These are phyloP conservation scores for Dicrostonyx torquatus DNA, from an alignment of 2,797 vertebrate genomes.

Conservation along the genomic window DNA sequence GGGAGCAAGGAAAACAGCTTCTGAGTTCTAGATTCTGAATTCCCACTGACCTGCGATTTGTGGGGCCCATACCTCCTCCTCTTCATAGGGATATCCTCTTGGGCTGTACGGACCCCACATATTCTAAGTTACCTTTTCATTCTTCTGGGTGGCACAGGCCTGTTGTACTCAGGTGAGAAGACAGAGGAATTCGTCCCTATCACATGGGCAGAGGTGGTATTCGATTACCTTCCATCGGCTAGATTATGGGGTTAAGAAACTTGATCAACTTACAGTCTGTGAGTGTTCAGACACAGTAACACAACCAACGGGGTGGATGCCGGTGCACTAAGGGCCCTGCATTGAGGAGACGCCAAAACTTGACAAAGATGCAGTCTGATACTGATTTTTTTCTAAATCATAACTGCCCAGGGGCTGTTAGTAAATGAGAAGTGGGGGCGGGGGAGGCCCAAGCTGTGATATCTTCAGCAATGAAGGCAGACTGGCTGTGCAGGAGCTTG, in stretches of 20 bases:
- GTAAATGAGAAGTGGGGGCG: neutral
- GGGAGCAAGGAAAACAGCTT: neutral
- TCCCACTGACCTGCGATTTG: slow-evolving; percentile 78
- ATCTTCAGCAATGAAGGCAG: neutral
- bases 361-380: neutral
- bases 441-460: neutral
- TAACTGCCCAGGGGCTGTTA: neutral
- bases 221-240: slow-evolving; percentile 65
- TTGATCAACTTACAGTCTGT: slow-evolving; percentile 63
- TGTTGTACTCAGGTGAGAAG: slow-evolving; percentile 73
- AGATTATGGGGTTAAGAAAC: slow-evolving; percentile 60
- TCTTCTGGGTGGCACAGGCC: slow-evolving; percentile 70
- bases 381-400: neutral
- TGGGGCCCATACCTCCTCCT: slow-evolving; percentile 75
- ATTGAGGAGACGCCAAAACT: neutral
- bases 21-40: neutral
- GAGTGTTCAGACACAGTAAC: neutral
- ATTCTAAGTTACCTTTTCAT: slow-evolving; percentile 78
- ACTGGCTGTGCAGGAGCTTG: neutral
- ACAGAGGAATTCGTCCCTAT: slow-evolving; percentile 65
- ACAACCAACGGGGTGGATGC: slow-evolving; percentile 45
- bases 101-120: slow-evolving; percentile 78
- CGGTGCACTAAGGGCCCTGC: neutral
- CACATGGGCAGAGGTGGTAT: slow-evolving; percentile 66
- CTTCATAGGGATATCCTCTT: slow-evolving; percentile 66